Evolutionary conservation across 2,888 invertebrate species (phyloP).

Genomic region (Nomada goodeniana): DNA sequence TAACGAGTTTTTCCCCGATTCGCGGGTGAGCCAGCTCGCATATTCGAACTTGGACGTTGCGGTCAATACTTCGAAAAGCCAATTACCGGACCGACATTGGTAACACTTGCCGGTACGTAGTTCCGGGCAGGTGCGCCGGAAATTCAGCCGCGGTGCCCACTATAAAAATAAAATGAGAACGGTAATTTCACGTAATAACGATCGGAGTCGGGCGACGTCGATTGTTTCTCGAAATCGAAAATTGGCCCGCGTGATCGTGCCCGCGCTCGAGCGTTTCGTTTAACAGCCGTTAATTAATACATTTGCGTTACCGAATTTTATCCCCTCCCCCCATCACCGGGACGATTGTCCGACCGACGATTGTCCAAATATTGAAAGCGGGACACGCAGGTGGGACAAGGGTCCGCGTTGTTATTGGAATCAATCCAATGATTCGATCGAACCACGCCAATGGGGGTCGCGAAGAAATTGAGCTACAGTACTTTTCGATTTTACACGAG

Average conservation of each 20-base stretch:
- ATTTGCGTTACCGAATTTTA: slow-evolving; percentile 16
- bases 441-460: not conserved
- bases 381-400: not conserved
- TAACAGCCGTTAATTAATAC: slow-evolving; percentile 51
- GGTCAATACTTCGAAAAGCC: slow-evolving; percentile 56
- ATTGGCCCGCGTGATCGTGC: not conserved
- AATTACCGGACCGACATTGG: slow-evolving; percentile 42
- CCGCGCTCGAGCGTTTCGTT: not conserved
- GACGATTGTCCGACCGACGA: not conserved
- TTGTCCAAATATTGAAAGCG: not conserved
- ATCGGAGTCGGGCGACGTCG: not conserved
- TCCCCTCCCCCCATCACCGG: not conserved
- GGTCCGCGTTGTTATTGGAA: not conserved
- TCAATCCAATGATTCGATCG: not conserved
- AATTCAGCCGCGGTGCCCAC: not conserved
- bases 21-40: slow-evolving; percentile 13
- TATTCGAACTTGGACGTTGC: slow-evolving; percentile 34
- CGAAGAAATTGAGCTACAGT: not conserved
- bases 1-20: slow-evolving; percentile 47
- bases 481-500: slow-evolving; percentile 15
- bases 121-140: slow-evolving; percentile 18
- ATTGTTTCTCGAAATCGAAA: not conserved
- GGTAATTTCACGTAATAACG: slow-evolving; percentile 11
- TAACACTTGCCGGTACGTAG: slow-evolving; percentile 35
- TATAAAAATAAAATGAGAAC: slow-evolving; percentile 19